These are phyloP conservation scores for Lasioglossum albipes DNA, from an alignment of 1,140 invertebrate species.

Conservation along the genomic window DNA sequence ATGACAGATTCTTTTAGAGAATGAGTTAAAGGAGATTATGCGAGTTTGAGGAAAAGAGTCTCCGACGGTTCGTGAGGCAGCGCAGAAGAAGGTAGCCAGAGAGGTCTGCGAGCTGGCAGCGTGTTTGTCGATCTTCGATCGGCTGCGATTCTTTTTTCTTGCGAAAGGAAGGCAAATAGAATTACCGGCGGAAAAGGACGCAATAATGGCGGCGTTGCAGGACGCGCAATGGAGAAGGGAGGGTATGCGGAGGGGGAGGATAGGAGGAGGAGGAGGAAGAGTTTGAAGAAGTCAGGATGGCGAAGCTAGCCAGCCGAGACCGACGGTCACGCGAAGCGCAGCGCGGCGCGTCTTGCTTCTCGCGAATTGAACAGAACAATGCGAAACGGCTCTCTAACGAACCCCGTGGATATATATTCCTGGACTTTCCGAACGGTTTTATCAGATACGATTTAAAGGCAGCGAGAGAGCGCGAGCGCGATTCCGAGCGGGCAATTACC, in stretches of 20 bases:
- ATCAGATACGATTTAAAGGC: constrained; percentile 38
- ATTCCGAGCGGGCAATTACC: constrained; percentile 41
- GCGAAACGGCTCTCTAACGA: constrained; percentile 47
- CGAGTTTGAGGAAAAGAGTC: too few species aligned
- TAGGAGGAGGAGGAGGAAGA: constrained; percentile 42
- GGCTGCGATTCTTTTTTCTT: too few species aligned
- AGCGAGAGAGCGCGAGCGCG: constrained; percentile 7
- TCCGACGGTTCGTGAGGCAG: too few species aligned
- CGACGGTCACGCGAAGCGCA: constrained; percentile 59
- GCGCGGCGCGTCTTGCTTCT: constrained; percentile 40
- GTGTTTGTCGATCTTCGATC: too few species aligned
- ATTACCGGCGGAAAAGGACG: neutral
- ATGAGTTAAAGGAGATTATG: too few species aligned
- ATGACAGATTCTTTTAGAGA: too few species aligned
- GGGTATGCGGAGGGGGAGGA: constrained; percentile 27
- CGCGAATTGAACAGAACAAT: constrained; percentile 55
- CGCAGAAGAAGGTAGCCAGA: too few species aligned
- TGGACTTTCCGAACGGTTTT: constrained; percentile 34
- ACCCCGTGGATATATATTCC: constrained; percentile 20
- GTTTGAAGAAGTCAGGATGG: constrained; percentile 58
- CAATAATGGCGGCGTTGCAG: constrained; percentile 18
- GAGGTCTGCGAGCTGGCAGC: too few species aligned
- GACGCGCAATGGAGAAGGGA: neutral
- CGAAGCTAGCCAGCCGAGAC: constrained; percentile 57
- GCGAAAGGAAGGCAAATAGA: too few species aligned